Evolutionary conservation across 2,888 invertebrate genomes (phyloP).

Genomic region (Nomada fucata): DNA sequence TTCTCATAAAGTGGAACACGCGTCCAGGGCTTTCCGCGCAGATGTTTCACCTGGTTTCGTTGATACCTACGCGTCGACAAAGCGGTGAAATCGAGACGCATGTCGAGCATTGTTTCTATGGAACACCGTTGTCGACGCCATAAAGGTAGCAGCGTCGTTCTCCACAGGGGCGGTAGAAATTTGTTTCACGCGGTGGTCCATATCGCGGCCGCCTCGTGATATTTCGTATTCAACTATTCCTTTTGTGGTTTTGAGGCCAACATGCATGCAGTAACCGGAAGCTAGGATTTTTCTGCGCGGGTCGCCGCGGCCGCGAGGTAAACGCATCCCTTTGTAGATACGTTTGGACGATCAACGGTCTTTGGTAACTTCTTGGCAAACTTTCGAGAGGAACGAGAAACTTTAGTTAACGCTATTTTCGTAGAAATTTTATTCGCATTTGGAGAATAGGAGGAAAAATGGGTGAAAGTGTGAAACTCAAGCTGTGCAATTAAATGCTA

Average conservation of each 20-base stretch:
- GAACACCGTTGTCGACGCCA: slow-evolving; percentile 19
- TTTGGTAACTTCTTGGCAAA: background rate
- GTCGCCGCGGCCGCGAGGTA: background rate
- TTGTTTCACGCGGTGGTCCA: slow-evolving; percentile 39
- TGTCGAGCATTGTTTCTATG: slow-evolving; percentile 50
- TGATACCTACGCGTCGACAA: slow-evolving; percentile 19
- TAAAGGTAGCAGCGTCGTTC: slow-evolving; percentile 32
- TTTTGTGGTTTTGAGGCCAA: slow-evolving; percentile 45
- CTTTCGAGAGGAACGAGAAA: background rate
- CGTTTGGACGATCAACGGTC: background rate
- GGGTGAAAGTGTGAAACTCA: too few relatives aligned
- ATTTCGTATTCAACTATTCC: slow-evolving; percentile 63
- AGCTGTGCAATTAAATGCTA: too few relatives aligned
- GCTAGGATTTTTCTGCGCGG: slow-evolving; percentile 18
- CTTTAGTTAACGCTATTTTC: too few relatives aligned
- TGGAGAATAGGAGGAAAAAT: too few relatives aligned
- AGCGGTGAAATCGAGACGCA: slow-evolving; percentile 42
- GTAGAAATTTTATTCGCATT: too few relatives aligned
- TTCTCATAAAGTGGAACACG: slow-evolving; percentile 2
- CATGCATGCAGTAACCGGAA: slow-evolving; percentile 1
- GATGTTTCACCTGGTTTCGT: slow-evolving; percentile 33
- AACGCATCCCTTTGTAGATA: background rate
- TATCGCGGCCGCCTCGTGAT: slow-evolving; percentile 42
- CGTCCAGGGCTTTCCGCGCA: slow-evolving; percentile 2
- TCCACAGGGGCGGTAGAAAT: slow-evolving; percentile 51